phyloP scores from a whole-genome alignment of 2,888 invertebrate species.

The Sinotaia quadrata region DNA sequence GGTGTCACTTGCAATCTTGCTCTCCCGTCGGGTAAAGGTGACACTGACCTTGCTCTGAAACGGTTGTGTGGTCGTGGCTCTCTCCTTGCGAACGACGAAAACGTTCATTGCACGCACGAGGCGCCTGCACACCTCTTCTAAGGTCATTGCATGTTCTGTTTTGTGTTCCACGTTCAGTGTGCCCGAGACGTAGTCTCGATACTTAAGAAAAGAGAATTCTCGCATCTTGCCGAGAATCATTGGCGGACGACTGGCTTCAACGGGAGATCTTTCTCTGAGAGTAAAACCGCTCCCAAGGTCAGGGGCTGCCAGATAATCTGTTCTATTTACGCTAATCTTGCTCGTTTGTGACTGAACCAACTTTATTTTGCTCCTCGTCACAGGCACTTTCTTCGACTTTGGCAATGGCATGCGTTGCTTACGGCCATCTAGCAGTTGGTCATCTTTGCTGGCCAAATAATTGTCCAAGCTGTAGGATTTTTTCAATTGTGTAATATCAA shows the following conservation, averaged over 20 bases:
- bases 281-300: background rate
- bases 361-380: conserved; percentile 8
- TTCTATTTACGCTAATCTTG: too few species aligned
- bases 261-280: background rate
- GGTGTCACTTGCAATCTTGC: background rate
- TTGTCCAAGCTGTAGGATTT: conserved; percentile 22
- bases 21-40: conserved; percentile 19
- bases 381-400: conserved; percentile 14
- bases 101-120: conserved; percentile 18
- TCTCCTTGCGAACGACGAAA: conserved; percentile 27
- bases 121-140: conserved; percentile 4
- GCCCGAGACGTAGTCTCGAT: conserved; percentile 11
- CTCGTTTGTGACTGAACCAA: too few species aligned
- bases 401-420: background rate
- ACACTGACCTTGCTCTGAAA: conserved; percentile 22
- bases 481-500: conserved; percentile 14
- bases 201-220: conserved; percentile 15
- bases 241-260: conserved; percentile 1
- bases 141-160: background rate
- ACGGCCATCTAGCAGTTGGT: background rate
- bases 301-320: too few species aligned
- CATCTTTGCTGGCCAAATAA: background rate
- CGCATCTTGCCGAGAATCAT: conserved; percentile 18
- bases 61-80: conserved; percentile 18
- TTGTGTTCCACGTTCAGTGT: background rate